Evolutionary conservation across 2,113 vertebrate species (phyloP).

Genomic region (Prinia subflava): DNA sequence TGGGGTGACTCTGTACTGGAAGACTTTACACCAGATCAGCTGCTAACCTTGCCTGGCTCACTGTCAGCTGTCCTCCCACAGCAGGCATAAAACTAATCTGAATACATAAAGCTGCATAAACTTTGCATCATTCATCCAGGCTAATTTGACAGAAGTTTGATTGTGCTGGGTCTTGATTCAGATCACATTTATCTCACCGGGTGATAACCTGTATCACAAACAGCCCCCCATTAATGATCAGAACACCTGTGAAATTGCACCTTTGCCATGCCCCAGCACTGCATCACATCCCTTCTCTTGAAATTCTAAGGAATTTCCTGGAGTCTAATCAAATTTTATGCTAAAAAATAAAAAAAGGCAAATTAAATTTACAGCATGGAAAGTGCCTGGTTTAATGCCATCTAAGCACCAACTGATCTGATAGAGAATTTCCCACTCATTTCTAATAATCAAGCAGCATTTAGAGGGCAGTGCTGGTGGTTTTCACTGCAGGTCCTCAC

Average conservation of each 20-base stretch:
- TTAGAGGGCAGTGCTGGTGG: not conserved
- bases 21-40: slow-evolving; percentile 4
- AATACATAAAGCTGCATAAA: slow-evolving; percentile 46
- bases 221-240: not conserved
- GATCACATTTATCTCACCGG: not conserved
- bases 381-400: not conserved
- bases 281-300: not conserved
- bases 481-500: not conserved
- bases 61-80: slow-evolving; percentile 25
- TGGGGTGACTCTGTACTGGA: not conserved
- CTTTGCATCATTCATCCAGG: slow-evolving; percentile 32
- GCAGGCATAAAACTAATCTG: slow-evolving; percentile 36
- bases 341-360: not conserved
- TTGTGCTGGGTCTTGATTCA: not conserved
- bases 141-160: slow-evolving; percentile 38
- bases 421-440: not conserved
- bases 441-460: not conserved
- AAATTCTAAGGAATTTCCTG: not conserved
- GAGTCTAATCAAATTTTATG: not conserved
- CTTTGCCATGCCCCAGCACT: not conserved
- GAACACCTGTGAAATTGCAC: not conserved
- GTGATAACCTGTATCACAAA: not conserved
- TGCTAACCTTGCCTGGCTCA: slow-evolving; percentile 47
- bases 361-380: not conserved
- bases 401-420: not conserved